These are phyloP conservation scores for Brotula barbata DNA, from an alignment of 2,797 vertebrate species.

Conservation along the genomic window DNA sequence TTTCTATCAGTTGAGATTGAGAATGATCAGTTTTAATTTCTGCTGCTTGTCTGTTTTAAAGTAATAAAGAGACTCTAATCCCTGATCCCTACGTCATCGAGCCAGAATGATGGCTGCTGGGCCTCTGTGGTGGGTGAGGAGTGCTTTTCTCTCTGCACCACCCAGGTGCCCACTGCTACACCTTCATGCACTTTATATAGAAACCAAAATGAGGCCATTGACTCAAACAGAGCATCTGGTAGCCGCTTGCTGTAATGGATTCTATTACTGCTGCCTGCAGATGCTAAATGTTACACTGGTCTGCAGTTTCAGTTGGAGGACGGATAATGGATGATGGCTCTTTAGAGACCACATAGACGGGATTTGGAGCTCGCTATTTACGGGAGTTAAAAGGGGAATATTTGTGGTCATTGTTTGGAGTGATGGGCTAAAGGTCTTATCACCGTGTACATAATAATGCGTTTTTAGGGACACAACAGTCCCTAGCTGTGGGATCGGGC, in stretches of 20 bases:
- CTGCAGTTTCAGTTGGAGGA: slow-evolving; percentile 14
- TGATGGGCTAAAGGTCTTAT: slow-evolving; percentile 31
- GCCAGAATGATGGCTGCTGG: neutral
- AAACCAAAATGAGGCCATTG: slow-evolving; percentile 57
- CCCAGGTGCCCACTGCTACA: neutral
- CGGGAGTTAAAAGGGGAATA: slow-evolving; percentile 21
- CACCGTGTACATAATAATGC: slow-evolving; percentile 8
- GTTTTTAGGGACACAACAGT: slow-evolving; percentile 15
- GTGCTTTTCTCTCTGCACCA: neutral
- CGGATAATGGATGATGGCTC: slow-evolving; percentile 42
- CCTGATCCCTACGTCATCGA: no score
- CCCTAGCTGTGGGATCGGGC: slow-evolving; percentile 13
- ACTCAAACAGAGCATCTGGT: slow-evolving; percentile 30
- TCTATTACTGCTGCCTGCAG: slow-evolving; percentile 23
- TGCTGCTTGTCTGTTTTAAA: no score
- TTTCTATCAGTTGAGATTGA: no score
- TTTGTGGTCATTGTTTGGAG: slow-evolving; percentile 16
- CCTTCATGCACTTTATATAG: slow-evolving; percentile 39
- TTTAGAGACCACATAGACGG: slow-evolving; percentile 37
- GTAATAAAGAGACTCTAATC: no score
- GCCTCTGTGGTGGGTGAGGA: neutral
- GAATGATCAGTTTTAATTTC: no score
- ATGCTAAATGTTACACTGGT: slow-evolving; percentile 19
- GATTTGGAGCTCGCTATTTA: slow-evolving; percentile 31
- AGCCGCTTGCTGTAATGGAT: slow-evolving; percentile 20